phyloP scores from a whole-genome alignment of 23 tunicate species.

The Ciona savignyi region DNA sequence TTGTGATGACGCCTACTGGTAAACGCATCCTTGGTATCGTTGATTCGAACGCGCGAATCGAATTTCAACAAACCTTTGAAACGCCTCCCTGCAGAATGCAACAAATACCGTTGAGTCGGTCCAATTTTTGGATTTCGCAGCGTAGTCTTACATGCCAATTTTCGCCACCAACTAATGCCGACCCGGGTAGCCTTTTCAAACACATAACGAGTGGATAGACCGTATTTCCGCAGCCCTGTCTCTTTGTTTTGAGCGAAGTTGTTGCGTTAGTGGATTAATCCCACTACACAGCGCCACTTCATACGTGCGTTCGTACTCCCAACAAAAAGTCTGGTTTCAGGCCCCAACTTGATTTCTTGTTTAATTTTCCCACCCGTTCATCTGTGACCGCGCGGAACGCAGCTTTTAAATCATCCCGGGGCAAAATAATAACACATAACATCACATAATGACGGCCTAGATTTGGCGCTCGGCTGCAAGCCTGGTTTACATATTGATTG shows the following conservation, averaged over 20 bases:
- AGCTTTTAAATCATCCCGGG: too few species aligned
- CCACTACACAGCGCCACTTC: constrained; percentile 2
- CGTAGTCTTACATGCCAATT: background rate
- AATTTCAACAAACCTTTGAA: background rate
- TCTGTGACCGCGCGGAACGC: background rate
- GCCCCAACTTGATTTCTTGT: background rate
- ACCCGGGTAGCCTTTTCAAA: background rate
- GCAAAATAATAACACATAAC: too few species aligned
- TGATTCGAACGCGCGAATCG: too few species aligned
- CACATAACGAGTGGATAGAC: background rate
- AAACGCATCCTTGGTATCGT: too few species aligned
- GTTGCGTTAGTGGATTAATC: background rate
- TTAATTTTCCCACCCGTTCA: background rate
- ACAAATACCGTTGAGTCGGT: background rate
- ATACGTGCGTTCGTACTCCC: background rate
- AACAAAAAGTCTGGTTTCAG: background rate
- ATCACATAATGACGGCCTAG: too few species aligned
- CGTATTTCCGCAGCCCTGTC: background rate
- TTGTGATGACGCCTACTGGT: too few species aligned
- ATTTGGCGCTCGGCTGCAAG: too few species aligned
- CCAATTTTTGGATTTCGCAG: background rate
- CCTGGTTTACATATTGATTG: too few species aligned
- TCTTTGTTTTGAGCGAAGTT: background rate
- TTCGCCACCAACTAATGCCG: background rate
- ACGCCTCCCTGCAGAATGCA: background rate